Base-by-base conservation (phyloP, 2,113 vertebrate genomes). In the Penelope pileata region DNA sequence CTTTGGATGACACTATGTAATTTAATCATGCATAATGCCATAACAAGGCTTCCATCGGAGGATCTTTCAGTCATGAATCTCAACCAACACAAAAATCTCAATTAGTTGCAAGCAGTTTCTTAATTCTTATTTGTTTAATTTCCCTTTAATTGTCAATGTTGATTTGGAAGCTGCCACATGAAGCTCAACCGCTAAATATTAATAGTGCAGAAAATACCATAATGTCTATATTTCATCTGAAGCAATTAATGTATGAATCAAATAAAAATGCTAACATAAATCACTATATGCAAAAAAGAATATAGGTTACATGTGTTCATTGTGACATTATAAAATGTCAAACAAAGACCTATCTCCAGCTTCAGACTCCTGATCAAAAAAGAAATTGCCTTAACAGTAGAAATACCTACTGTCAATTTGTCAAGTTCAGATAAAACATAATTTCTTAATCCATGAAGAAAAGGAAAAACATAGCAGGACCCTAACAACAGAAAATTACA, bases 381-480 rank as follows among this genome's bases (percentile, higher is more conserved):
- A 84, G 2, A 12, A 86, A 74, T 48, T 30, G 15, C 32, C 70
- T 72, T 76, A 43, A 64, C 42, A 56, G 48, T 5, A 75, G 40
- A 83, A 96, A 70, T 64, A 47, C 67, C 82, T 83, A 60, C 63
- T 94, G 48, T 32, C 80, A 82, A 9, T 86, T 91, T 83, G 64
- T 72, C 81, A 92, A 90, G 75, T 34, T 38, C 88, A 60, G 75
- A 88, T 40, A 95, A 96, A 96, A 45, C 23, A 53, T 79, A 66
- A 97, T 93, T 96, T 93, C 66, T 75, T 91, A 86, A 96, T 92
- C 91, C 76, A 58, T 36, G 8, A 69, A 88, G 62, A 64, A 95
- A 92, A 84, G 42, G 6, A 34, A 90, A 77, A 82, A 36, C 40
- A 58, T 29, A 85, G 45, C 42, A 77, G 69, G 90, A 94, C 90